Conservation (phyloP, 2,113 vertebrate species). For the Aphyosemion australe region DNA sequence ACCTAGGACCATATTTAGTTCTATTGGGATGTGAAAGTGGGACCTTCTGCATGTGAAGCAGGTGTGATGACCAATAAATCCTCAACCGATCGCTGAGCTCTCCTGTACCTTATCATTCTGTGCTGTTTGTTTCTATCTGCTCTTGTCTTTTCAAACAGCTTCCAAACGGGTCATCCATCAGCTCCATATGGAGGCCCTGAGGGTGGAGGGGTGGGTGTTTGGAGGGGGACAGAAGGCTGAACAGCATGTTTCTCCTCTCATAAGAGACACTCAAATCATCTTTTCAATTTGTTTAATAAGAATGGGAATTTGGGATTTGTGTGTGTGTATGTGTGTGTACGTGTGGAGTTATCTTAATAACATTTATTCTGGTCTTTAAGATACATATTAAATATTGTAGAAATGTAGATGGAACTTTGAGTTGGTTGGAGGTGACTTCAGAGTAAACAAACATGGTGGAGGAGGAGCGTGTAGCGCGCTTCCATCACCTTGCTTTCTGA, state of each 20-base stretch:
- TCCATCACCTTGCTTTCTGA: too few relatives aligned
- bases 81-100: too few relatives aligned
- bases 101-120: too few relatives aligned
- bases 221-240: constrained; percentile 40
- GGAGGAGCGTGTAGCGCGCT: too few relatives aligned
- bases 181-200: constrained; percentile 44
- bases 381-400: too few relatives aligned
- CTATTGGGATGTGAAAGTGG: constrained; percentile 95
- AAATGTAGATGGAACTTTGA: too few relatives aligned
- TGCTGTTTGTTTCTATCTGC: background rate
- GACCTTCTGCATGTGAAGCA: constrained; percentile 97
- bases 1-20: constrained; percentile 73
- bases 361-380: too few relatives aligned
- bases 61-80: constrained; percentile 85
- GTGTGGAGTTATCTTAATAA: background rate
- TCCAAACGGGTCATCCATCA: constrained; percentile 19
- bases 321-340: background rate
- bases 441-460: too few relatives aligned
- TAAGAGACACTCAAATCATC: constrained; percentile 29
- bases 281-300: constrained; percentile 35
- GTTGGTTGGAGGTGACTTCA: too few relatives aligned
- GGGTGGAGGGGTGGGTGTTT: background rate
- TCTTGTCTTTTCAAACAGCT: constrained; percentile 12
- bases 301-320: background rate
- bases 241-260: constrained; percentile 38